Conservation (phyloP, 2,113 vertebrate species). For the Megaceryle torquata region DNA sequence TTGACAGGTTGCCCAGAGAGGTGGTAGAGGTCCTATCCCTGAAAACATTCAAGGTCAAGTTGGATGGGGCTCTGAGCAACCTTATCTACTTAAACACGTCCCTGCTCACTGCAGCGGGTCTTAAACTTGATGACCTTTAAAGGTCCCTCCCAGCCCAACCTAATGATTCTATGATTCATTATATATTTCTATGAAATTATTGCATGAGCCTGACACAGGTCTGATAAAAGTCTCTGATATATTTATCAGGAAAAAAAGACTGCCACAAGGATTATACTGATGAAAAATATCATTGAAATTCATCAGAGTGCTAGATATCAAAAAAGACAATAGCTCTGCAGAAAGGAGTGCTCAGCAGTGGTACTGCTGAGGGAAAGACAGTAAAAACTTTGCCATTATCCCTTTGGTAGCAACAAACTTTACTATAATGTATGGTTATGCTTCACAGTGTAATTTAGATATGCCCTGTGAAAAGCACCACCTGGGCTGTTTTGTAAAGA, state of each 20-base stretch:
- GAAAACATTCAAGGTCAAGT: too few species aligned
- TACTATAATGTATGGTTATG: not conserved
- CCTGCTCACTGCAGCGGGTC: too few species aligned
- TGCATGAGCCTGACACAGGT: not conserved
- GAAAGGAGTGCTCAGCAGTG: not conserved
- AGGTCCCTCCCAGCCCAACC: too few species aligned
- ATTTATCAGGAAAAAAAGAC: not conserved
- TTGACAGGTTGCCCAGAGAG: too few species aligned
- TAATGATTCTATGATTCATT: too few species aligned
- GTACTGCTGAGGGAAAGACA: not conserved
- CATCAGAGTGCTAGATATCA: not conserved
- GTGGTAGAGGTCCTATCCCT: too few species aligned
- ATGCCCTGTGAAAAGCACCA: not conserved
- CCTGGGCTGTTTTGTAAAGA: not conserved
- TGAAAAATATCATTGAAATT: not conserved
- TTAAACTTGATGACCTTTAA: too few species aligned
- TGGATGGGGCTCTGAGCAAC: too few species aligned
- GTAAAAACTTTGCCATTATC: not conserved
- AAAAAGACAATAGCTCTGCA: not conserved
- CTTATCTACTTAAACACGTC: too few species aligned
- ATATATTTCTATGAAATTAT: not conserved
- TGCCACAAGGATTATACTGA: not conserved
- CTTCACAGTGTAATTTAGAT: not conserved
- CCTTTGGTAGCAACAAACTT: not conserved
- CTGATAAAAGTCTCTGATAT: not conserved